Conservation (phyloP, 2,888 invertebrate genomes). For the Morpho deidamia region DNA sequence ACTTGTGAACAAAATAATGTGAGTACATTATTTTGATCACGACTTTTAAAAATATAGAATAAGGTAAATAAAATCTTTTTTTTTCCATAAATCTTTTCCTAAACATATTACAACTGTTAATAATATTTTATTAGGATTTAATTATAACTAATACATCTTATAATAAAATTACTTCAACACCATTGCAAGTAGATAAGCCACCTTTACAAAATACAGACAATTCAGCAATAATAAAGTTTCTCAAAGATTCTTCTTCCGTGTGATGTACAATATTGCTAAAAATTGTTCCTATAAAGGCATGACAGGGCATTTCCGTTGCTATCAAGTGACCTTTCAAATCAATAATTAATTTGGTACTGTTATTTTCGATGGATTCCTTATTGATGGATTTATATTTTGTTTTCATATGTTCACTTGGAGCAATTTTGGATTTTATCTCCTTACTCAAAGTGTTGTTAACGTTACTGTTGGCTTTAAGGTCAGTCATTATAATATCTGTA, state of each 20-base stretch:
- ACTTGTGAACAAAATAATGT: slow-evolving; percentile 70
- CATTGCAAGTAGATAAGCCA: slow-evolving; percentile 56
- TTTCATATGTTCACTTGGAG: not conserved
- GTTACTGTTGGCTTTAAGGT: not conserved
- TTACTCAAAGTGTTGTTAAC: not conserved
- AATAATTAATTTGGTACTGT: slow-evolving; percentile 33
- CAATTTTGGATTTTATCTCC: not conserved
- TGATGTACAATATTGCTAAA: slow-evolving; percentile 51
- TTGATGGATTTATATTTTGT: not conserved
- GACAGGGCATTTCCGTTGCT: slow-evolving; percentile 55
- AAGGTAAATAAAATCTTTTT: slow-evolving; percentile 39
- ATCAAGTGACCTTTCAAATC: slow-evolving; percentile 65
- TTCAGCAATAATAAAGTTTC: slow-evolving; percentile 59
- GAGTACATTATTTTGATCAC: slow-evolving; percentile 64
- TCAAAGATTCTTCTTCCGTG: slow-evolving; percentile 41
- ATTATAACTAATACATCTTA: slow-evolving; percentile 36
- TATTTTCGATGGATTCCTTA: slow-evolving; percentile 4
- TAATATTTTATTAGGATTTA: slow-evolving; percentile 26
- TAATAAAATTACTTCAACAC: slow-evolving; percentile 61
- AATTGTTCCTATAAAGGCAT: slow-evolving; percentile 62
- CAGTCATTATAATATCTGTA: not conserved
- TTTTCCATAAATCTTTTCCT: slow-evolving; percentile 27
- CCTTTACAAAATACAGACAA: slow-evolving; percentile 66
- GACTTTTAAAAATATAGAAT: slow-evolving; percentile 36
- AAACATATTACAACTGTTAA: slow-evolving; percentile 22